A percentile compares a stretch with the other conserved stretches of the same genome.
phyloP scores from a whole-genome alignment of 1,140 invertebrate species.

The Calliopsis andreniformis region DNA sequence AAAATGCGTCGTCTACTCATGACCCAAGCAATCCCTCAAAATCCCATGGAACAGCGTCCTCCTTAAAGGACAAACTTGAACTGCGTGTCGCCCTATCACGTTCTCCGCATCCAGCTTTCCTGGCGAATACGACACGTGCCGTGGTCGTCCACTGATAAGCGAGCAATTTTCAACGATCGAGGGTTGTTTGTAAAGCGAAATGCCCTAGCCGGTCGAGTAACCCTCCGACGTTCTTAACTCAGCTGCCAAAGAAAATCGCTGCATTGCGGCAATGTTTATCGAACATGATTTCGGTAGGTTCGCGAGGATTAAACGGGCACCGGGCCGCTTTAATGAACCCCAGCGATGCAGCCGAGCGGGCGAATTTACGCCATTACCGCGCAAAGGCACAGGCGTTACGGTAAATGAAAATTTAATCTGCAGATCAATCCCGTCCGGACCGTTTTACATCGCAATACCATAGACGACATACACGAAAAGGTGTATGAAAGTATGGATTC shows the following conservation, averaged over 20 bases:
- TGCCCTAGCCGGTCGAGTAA: slow-evolving; percentile 33
- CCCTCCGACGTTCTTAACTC: slow-evolving; percentile 55
- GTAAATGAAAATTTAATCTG: slow-evolving; percentile 70
- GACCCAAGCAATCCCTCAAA: slow-evolving; percentile 6
- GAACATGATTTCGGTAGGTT: slow-evolving; percentile 74
- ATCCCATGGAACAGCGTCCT: slow-evolving; percentile 41
- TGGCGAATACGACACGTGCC: slow-evolving; percentile 24
- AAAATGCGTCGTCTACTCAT: neutral
- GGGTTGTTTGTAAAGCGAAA: slow-evolving; percentile 69
- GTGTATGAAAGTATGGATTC: slow-evolving; percentile 6
- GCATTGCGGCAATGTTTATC: slow-evolving; percentile 73
- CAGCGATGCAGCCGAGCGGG: slow-evolving; percentile 52
- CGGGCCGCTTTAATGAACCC: slow-evolving; percentile 73
- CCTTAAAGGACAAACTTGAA: slow-evolving; percentile 25
- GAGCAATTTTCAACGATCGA: slow-evolving; percentile 67
- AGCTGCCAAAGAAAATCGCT: slow-evolving; percentile 68
- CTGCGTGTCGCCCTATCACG: slow-evolving; percentile 58
- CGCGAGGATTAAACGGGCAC: slow-evolving; percentile 71
- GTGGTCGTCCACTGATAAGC: slow-evolving; percentile 58
- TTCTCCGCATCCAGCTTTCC: slow-evolving; percentile 63
- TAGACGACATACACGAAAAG: slow-evolving; percentile 30
- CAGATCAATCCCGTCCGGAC: slow-evolving; percentile 62
- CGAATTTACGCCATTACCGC: slow-evolving; percentile 60
- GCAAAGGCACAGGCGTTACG: slow-evolving; percentile 60
- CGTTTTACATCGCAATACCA: slow-evolving; percentile 57